These are phyloP conservation scores for Cacoxenus indagator DNA, from an alignment of 2,888 invertebrate species.

Conservation along the genomic window DNA sequence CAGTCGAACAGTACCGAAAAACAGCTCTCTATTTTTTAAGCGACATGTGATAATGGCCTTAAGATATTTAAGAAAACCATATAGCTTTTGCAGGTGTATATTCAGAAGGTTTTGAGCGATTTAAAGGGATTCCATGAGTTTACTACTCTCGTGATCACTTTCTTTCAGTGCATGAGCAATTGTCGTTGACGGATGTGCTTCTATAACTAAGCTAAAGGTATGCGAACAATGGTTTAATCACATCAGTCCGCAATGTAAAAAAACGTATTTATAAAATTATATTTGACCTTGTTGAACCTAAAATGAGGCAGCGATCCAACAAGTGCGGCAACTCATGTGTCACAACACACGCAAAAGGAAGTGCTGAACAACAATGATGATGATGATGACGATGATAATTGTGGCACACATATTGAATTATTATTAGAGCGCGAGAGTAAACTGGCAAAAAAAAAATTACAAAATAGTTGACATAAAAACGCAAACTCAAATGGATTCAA, in stretches of 20 bases:
- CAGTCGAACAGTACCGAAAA: too few species aligned
- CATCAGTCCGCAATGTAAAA: constrained; percentile 31
- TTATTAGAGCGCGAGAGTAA: constrained; percentile 5
- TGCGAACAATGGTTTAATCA: constrained; percentile 59
- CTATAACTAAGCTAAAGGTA: constrained; percentile 38
- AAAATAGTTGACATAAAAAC: constrained; percentile 48
- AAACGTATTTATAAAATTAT: constrained; percentile 44
- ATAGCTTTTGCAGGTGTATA: too few species aligned
- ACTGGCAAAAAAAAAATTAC: constrained; percentile 4
- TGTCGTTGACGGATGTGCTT: constrained; percentile 52
- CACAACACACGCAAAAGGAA: constrained; percentile 55
- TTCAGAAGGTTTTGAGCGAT: too few species aligned
- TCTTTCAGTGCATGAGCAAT: neutral
- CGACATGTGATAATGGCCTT: too few species aligned
- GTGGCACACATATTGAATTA: constrained; percentile 45
- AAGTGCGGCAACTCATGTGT: constrained; percentile 31
- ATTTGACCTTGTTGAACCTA: constrained; percentile 57
- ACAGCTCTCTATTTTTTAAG: too few species aligned
- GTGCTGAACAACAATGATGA: constrained; percentile 51
- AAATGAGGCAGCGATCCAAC: constrained; percentile 26
- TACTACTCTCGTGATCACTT: too few species aligned
- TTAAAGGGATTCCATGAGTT: too few species aligned
- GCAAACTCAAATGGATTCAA: constrained; percentile 47
- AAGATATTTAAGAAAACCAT: too few species aligned
- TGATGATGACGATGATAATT: constrained; percentile 42